Conservation (phyloP, 1,140 invertebrate species). For the Aphelenchoides fujianensis region DNA sequence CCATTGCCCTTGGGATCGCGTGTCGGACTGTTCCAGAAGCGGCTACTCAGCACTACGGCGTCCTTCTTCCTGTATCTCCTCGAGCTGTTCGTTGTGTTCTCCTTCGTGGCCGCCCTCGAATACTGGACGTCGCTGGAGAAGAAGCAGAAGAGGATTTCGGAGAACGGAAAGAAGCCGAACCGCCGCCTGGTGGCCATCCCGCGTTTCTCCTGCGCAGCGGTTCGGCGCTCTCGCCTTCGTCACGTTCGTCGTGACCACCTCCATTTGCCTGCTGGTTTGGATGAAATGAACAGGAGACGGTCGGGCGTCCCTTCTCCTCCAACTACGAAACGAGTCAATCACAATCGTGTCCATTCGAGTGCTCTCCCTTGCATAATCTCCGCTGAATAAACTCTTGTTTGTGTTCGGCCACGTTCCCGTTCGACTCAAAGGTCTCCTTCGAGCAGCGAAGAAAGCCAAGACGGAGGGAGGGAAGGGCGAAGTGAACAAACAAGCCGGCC, state of each 20-base stretch:
- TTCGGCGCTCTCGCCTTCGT: neutral
- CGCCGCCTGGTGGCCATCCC: neutral
- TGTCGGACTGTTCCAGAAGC: neutral
- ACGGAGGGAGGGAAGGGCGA: neutral
- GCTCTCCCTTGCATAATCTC: neutral
- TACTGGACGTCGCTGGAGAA: neutral
- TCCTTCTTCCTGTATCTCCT: neutral
- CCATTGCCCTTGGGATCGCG: neutral
- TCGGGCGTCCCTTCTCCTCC: too few species aligned
- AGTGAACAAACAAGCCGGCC: neutral
- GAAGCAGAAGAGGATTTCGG: neutral
- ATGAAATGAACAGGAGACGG: neutral
- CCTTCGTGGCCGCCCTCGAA: neutral
- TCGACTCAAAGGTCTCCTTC: neutral
- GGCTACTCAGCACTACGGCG: neutral
- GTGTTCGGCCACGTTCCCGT: neutral
- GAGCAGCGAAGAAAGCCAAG: neutral
- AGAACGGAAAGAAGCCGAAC: neutral
- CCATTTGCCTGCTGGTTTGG: constrained; percentile 3
- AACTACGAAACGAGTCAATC: too few species aligned
- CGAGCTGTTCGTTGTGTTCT: neutral
- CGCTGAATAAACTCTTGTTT: constrained; percentile 1
- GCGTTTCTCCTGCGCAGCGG: neutral
- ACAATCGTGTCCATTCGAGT: too few species aligned
- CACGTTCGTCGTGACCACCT: neutral